Percentiles rank a stretch among this genome's conserved stretches.
phyloP scores from a whole-genome alignment of 2,888 invertebrate species.

The Temnothorax ravouxi region DNA sequence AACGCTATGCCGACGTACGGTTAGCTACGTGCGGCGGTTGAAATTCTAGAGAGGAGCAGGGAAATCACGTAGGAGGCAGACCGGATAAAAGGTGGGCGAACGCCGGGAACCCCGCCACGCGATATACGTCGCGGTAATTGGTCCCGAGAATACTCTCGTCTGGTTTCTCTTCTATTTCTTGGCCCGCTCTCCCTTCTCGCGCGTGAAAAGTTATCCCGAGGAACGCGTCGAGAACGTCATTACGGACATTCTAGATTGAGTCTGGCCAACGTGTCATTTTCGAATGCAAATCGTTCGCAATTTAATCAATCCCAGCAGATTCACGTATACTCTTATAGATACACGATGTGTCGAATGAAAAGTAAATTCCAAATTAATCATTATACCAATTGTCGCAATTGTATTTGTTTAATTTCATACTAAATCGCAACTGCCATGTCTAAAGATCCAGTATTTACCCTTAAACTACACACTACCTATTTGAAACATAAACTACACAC shows the following conservation, averaged over 20 bases:
- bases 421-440: not conserved
- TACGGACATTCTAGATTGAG: slow-evolving; percentile 10
- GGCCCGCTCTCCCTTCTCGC: slow-evolving; percentile 5
- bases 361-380: not conserved
- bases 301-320: not conserved
- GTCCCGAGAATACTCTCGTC: slow-evolving; percentile 62
- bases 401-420: not conserved
- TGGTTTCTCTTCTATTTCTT: slow-evolving; percentile 43
- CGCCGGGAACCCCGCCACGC: slow-evolving; percentile 58
- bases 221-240: slow-evolving; percentile 33
- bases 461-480: no score
- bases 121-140: slow-evolving; percentile 75
- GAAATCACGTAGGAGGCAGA: slow-evolving; percentile 73
- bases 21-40: slow-evolving; percentile 48
- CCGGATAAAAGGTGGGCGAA: slow-evolving; percentile 45
- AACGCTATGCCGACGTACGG: slow-evolving; percentile 28
- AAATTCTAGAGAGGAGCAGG: slow-evolving; percentile 52
- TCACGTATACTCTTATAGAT: no score
- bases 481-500: no score
- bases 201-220: slow-evolving; percentile 45
- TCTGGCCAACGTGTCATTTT: not conserved
- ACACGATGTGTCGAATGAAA: not conserved
- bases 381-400: not conserved
- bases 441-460: not conserved
- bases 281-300: not conserved